Evolutionary conservation across 2,888 invertebrate species (phyloP).

Genomic region (Scaptomyza parva): DNA sequence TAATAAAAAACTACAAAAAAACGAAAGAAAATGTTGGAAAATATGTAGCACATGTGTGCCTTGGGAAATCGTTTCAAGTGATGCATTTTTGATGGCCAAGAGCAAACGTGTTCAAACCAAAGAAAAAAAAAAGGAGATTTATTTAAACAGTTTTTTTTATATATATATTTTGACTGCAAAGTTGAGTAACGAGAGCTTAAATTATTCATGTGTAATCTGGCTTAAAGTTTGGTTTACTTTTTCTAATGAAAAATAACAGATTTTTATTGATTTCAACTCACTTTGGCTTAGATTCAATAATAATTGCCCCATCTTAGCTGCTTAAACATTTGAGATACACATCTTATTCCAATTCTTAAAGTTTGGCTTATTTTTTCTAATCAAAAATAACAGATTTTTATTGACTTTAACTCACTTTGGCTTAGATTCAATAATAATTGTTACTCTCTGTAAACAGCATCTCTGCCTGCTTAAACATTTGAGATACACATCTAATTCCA

Average conservation of each 20-base stretch:
- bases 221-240: not conserved
- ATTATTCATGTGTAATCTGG: slow-evolving; percentile 5
- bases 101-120: slow-evolving; percentile 14
- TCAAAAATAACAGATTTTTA: not conserved
- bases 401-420: too few relatives aligned
- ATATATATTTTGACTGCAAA: slow-evolving; percentile 16
- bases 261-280: not conserved
- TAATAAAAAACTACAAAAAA: slow-evolving; percentile 20
- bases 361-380: not conserved
- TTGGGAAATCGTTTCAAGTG: slow-evolving; percentile 13
- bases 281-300: too few relatives aligned
- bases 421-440: too few relatives aligned
- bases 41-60: slow-evolving; percentile 24
- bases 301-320: too few relatives aligned
- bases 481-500: slow-evolving; percentile 1
- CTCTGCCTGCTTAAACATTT: not conserved
- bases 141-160: slow-evolving; percentile 24
- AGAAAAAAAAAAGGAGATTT: slow-evolving; percentile 1
- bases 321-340: not conserved
- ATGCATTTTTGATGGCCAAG: slow-evolving; percentile 54
- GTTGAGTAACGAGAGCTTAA: slow-evolving; percentile 15
- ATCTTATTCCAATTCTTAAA: slow-evolving; percentile 8
- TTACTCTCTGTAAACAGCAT: too few relatives aligned
- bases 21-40: not conserved
- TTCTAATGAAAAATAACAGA: not conserved